These are phyloP conservation scores for Xestoiulus laeticollis DNA, from an alignment of 2,888 invertebrate species.

Conservation along the genomic window DNA sequence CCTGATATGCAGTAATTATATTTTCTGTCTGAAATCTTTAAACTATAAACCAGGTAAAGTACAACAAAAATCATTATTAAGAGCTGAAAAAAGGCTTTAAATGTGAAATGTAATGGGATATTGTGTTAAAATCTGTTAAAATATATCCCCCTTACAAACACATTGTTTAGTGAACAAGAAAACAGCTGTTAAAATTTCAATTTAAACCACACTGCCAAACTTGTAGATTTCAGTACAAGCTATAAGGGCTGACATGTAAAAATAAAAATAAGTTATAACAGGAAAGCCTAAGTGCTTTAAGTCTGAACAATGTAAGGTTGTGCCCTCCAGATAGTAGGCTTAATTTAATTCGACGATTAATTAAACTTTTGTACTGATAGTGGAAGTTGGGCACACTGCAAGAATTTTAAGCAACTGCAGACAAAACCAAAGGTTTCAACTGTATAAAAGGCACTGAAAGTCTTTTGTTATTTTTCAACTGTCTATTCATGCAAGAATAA, in stretches of 20 bases:
- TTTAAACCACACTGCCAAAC: not conserved
- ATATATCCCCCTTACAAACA: not conserved
- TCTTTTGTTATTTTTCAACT: slow-evolving; percentile 21
- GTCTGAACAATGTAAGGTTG: not conserved
- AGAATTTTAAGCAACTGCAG: slow-evolving; percentile 41
- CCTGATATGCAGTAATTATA: too few relatives aligned
- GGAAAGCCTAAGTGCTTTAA: not conserved
- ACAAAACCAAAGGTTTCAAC: slow-evolving; percentile 3
- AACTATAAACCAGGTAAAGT: too few relatives aligned
- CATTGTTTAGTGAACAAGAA: not conserved
- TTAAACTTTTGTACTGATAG: not conserved
- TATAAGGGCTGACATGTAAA: not conserved
- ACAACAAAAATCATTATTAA: not conserved
- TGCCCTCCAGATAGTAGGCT: slow-evolving; percentile 23
- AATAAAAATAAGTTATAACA: slow-evolving; percentile 1
- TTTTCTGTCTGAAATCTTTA: too few relatives aligned
- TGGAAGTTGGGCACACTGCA: not conserved
- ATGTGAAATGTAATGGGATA: not conserved
- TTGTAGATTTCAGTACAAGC: not conserved
- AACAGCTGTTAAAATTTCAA: not conserved
- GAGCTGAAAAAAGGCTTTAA: too few relatives aligned
- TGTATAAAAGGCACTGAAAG: not conserved
- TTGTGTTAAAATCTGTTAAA: not conserved
- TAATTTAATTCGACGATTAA: slow-evolving; percentile 38
- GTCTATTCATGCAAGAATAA: slow-evolving; percentile 41